A percentile compares a stretch with the other conserved stretches of the same genome.
phyloP scores from a whole-genome alignment of 2,113 vertebrate genomes.

The Stegastes partitus region DNA sequence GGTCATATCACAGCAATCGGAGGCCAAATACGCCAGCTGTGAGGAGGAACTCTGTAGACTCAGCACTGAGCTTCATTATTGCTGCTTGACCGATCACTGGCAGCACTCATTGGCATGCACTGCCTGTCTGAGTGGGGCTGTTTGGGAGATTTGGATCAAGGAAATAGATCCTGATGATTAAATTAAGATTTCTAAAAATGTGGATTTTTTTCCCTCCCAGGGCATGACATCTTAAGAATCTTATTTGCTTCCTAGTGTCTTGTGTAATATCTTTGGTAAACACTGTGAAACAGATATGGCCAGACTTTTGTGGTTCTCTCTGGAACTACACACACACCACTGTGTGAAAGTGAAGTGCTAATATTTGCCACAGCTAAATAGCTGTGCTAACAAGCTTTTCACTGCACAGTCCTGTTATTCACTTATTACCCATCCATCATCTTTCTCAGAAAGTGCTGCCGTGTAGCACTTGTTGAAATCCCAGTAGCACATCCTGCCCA shows the following conservation, averaged over 20 bases:
- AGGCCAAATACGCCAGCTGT: constrained; percentile 66
- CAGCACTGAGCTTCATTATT: constrained; percentile 53
- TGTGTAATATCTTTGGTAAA: constrained; percentile 43
- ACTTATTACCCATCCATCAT: neutral
- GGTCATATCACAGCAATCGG: constrained; percentile 69
- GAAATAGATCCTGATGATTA: constrained; percentile 47
- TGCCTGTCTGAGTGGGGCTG: constrained; percentile 2
- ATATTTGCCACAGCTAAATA: constrained; percentile 11
- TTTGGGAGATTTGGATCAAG: constrained; percentile 35
- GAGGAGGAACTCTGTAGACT: constrained; percentile 59
- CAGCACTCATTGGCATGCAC: constrained; percentile 37
- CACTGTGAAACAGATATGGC: neutral
- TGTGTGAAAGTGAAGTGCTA: constrained; percentile 46
- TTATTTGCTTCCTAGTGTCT: constrained; percentile 35
- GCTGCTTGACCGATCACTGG: constrained; percentile 53
- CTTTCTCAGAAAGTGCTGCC: neutral
- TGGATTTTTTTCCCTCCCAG: neutral
- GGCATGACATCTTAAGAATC: constrained; percentile 28
- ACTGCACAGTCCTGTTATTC: neutral
- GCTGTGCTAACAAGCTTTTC: neutral
- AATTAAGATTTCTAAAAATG: constrained; percentile 43
- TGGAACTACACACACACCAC: constrained; percentile 40
- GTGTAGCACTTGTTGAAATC: constrained; percentile 17
- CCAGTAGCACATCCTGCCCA: constrained; percentile 34
- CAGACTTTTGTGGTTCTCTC: constrained; percentile 1